Conservation (phyloP, 2,888 invertebrate species). For the Cloeon dipterum region DNA sequence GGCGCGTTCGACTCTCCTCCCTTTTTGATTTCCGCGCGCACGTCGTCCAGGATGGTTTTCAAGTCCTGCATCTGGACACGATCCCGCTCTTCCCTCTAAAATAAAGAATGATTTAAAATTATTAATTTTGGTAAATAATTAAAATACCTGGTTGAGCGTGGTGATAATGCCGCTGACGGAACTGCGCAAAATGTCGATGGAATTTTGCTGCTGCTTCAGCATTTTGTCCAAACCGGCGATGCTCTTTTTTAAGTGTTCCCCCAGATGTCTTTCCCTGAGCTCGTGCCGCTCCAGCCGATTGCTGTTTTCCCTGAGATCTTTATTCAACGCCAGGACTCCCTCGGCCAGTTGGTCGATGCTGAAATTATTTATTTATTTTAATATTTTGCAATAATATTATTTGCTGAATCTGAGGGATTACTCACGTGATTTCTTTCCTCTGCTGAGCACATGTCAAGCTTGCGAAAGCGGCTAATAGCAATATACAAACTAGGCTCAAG, state of each 20-base stretch:
- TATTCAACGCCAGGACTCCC: neutral
- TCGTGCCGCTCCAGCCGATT: constrained; percentile 50
- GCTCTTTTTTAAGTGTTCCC: constrained; percentile 55
- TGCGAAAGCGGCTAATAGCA: too few species aligned
- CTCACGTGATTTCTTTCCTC: too few species aligned
- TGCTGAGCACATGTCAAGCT: too few species aligned
- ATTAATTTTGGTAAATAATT: too few species aligned
- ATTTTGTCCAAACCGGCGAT: constrained; percentile 46
- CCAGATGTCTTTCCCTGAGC: constrained; percentile 50
- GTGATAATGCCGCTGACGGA: constrained; percentile 63
- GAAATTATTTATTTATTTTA: too few species aligned
- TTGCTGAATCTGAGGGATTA: too few species aligned
- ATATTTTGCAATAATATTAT: too few species aligned
- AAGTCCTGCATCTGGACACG: constrained; percentile 36
- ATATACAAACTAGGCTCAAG: too few species aligned
- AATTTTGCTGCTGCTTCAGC: constrained; percentile 34
- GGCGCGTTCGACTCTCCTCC: neutral
- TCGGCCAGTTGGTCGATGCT: neutral
- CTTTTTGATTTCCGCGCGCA: constrained; percentile 9
- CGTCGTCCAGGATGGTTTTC: constrained; percentile 27
- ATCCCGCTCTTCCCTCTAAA: constrained; percentile 39
- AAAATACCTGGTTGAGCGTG: constrained; percentile 46
- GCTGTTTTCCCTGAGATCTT: neutral
- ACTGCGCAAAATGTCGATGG: constrained; percentile 31
- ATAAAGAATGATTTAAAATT: neutral